Base-by-base conservation (phyloP, 2,888 invertebrate genomes). In the Uloborus plumipes region DNA sequence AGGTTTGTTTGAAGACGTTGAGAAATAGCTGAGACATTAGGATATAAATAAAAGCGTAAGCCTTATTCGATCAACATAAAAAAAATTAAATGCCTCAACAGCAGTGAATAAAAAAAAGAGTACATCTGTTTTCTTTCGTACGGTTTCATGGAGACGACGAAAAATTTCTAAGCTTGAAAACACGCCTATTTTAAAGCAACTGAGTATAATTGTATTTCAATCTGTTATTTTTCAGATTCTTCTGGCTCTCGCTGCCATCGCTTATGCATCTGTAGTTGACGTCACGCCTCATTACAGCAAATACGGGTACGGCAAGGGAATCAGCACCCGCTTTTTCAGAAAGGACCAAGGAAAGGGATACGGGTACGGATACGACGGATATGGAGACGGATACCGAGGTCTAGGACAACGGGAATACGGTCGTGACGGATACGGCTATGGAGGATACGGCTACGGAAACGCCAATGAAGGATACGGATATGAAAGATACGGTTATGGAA, bases 371-470 rank as follows among this genome's bases (percentile, higher is more conserved):
- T 55, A 55, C 15, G 55, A 20, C 9, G 55, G 55, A 7, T 65
- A 49, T 65, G 65, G 65, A 0, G 4, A 20, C 2, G 66, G 66
- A 16, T 66, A 66, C n/a, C 16, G 26, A 7, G 51, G 26, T 16
- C 26, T 39, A 15, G 73, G 47, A 15, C 53, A 53, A 9, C 64
- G 64, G 16, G 74, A 50, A 31, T 31, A 64, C 39, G 62, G 61
- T 14, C 62, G 61, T 15, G 53, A 73, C 20, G 73, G 73, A 16
- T 53, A 65, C 11, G 73, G 73, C 9, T 58, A 75, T 65, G 75
- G 66, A 39, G 47, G 55, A 18, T 20, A 18, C 2, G 16, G 66
- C 20, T 58, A 59, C 50, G 58, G 39, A 39, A 39, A 11, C 39
- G 1, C 7, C 11, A 39, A 39, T 39, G 39, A 31, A 20, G 65